Evolutionary conservation across 2,888 invertebrate genomes (phyloP).

Genomic region (Drosophila quinaria): DNA sequence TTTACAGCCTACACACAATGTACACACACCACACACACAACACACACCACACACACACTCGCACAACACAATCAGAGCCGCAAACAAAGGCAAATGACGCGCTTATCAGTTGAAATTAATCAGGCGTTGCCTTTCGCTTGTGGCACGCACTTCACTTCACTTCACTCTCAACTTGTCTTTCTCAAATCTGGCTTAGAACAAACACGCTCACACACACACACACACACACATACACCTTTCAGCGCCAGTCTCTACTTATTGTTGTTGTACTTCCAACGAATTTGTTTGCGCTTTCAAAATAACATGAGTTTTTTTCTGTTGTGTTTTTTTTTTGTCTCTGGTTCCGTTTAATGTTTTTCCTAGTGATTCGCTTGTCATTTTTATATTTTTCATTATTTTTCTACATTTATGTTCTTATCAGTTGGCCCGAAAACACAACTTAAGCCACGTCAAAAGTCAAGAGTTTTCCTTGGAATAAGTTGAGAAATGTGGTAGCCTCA

Average conservation of each 20-base stretch:
- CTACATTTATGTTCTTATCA: conserved; percentile 50
- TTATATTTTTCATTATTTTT: background rate
- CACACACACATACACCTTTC: conserved; percentile 46
- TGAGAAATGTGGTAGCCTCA: conserved; percentile 18
- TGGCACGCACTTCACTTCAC: conserved; percentile 75
- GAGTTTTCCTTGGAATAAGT: conserved; percentile 63
- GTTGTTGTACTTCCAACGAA: conserved; percentile 52
- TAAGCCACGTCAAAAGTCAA: conserved; percentile 22
- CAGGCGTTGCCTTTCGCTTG: conserved; percentile 72
- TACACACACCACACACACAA: conserved; percentile 34
- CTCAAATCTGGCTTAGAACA: conserved; percentile 44
- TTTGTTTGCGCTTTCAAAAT: conserved; percentile 74
- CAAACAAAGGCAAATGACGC: conserved; percentile 78
- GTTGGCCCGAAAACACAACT: conserved; percentile 7
- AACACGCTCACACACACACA: conserved; percentile 31
- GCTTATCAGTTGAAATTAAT: conserved; percentile 80
- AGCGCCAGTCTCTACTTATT: conserved; percentile 56
- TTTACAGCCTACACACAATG: conserved; percentile 68
- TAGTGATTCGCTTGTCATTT: conserved; percentile 32
- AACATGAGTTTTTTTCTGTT: conserved; percentile 56
- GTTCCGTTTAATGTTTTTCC: conserved; percentile 47
- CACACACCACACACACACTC: conserved; percentile 41
- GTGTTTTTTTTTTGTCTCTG: background rate
- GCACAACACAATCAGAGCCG: conserved; percentile 54
- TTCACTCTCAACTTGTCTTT: conserved; percentile 36